Percentiles rank a stretch among this genome's conserved stretches.
Evolutionary conservation across 1,140 invertebrate genomes (phyloP).

Genomic region (Lepidurus couesii): DNA sequence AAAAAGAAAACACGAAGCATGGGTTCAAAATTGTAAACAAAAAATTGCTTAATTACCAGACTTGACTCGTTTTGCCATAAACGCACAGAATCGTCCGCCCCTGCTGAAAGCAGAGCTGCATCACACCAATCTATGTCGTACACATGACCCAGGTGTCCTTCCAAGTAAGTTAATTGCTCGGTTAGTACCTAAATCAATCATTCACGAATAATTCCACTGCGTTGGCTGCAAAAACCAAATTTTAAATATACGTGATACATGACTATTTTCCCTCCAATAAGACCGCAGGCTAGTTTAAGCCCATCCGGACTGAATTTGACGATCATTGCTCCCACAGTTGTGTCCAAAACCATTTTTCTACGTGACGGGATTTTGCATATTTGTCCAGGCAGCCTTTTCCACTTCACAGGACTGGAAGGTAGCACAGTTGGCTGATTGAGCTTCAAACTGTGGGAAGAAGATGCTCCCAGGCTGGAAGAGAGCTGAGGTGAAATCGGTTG

Average conservation of each 20-base stretch:
- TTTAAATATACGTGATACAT: not conserved
- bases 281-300: constrained; percentile 4
- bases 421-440: not conserved
- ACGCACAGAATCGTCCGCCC: constrained; percentile 19
- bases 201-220: not conserved
- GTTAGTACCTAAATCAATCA: not conserved
- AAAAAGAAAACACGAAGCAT: no score
- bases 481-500: not conserved
- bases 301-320: constrained; percentile 23
- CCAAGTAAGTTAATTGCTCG: not conserved
- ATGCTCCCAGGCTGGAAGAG: not conserved
- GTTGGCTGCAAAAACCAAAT: no score
- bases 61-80: not conserved
- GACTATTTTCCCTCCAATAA: constrained; percentile 12
- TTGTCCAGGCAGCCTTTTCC: constrained; percentile 21
- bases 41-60: not conserved
- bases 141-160: constrained; percentile 23
- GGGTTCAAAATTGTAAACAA: no score
- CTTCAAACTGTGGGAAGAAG: not conserved
- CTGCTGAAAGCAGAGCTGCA: constrained; percentile 1
- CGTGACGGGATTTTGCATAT: constrained; percentile 18
- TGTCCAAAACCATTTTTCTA: not conserved
- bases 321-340: not conserved
- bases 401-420: constrained; percentile 7
- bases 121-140: constrained; percentile 23